Base-by-base conservation (phyloP, 2,113 vertebrate genomes). In the Synodontis membranacea region DNA sequence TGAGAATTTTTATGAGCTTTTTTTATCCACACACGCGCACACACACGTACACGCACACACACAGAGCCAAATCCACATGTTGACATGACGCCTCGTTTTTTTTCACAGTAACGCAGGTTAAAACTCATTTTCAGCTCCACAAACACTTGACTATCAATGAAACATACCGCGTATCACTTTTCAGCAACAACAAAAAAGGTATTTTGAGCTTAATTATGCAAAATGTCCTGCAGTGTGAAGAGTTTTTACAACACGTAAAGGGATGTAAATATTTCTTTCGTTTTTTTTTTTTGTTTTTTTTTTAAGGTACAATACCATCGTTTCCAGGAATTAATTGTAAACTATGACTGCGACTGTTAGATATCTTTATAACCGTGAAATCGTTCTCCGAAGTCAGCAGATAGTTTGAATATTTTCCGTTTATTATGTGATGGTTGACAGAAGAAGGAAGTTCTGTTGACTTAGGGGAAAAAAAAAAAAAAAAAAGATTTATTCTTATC, bases 1-100 rank as follows among this genome's bases (percentile, higher is more conserved):
- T 82, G 39, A 64, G 28, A 62, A 19, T 54, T 48, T 44, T 78
- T 76, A 60, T 44, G 37, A 64, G 58, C 39, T 17, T 48, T 50
- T 50, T 70, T 83, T 70, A 83, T 70, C 44, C 62, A 84, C 34
- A 28, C 76, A 70, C 31, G 39, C 60, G 31, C 60, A 64, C 60
- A 37, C 60, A 84, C 42, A 34, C 75, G 46, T 25, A 56, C 39
- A 80, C 64, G 78, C 37, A 37, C 82, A 86, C 46, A 48, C 28
- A 39, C 50, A 25, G 10, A 34, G 23, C 25, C 42, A n/a, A 42
- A 74, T 17, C n/a, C n/a, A 50, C 74, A 78, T 9, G 17, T 48
- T 78, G 46, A 31, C 74, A 62, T 44, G 80, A 60, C 56, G 25
- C 54, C 80, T 81, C 80, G 25, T 81, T 78, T 31, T 78, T 31